Evolutionary conservation across 1,140 invertebrate genomes (phyloP).

Genomic region (Brachionus paranguensis): DNA sequence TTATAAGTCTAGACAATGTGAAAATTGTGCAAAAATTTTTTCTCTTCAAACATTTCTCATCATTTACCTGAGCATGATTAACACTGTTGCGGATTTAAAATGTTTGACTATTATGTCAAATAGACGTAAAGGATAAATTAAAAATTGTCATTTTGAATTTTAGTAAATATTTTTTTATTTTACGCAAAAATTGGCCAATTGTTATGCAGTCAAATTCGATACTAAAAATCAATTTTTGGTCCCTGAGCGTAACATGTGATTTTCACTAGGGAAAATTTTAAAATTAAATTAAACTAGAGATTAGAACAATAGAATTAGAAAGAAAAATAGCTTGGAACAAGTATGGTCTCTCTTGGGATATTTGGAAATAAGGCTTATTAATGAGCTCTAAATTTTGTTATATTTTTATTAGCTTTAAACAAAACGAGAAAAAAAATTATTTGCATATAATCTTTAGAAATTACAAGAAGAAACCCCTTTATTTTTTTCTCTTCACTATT

Average conservation of each 20-base stretch:
- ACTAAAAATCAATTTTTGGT: neutral
- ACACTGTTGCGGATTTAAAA: neutral
- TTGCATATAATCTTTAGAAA: slow-evolving; percentile 18
- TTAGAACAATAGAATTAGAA: neutral
- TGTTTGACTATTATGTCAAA: neutral
- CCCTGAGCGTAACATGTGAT: neutral
- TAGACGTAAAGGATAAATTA: neutral
- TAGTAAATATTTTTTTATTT: neutral
- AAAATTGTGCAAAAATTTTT: neutral
- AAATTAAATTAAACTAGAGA: neutral
- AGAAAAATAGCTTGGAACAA: neutral
- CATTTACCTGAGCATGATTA: neutral
- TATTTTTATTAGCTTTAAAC: neutral
- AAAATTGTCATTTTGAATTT: neutral
- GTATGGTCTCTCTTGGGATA: neutral
- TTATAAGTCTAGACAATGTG: neutral
- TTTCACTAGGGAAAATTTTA: neutral
- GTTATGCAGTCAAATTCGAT: neutral
- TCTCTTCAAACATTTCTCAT: neutral
- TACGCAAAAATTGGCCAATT: neutral
- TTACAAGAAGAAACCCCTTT: neutral
- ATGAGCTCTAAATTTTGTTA: neutral
- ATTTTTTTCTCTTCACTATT: neutral
- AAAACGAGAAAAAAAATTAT: neutral
- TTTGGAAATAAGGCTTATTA: neutral